Conservation (phyloP, 2,888 invertebrate species). For the Scaptomyza reducta region DNA sequence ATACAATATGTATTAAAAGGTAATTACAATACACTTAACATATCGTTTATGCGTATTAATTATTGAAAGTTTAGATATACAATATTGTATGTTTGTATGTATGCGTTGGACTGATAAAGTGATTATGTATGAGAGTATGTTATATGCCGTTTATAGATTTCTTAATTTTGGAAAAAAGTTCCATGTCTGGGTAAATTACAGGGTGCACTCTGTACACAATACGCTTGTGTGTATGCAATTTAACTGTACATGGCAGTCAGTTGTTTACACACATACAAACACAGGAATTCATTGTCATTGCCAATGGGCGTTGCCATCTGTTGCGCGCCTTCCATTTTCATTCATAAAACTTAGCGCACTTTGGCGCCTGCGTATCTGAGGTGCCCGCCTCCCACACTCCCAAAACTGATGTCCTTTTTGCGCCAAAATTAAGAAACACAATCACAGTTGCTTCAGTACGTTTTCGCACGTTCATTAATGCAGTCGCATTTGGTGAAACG, state of each 20-base stretch:
- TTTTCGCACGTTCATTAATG: constrained; percentile 63
- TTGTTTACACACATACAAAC: neutral
- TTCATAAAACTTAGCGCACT: constrained; percentile 57
- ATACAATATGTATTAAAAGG: no score
- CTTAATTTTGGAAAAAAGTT: no score
- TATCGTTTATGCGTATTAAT: no score
- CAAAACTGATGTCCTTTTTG: constrained; percentile 42
- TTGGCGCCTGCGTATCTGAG: constrained; percentile 59
- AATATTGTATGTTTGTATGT: no score
- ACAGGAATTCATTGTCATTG: constrained; percentile 47
- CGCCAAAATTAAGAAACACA: constrained; percentile 62
- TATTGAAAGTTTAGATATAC: no score
- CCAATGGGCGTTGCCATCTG: constrained; percentile 58
- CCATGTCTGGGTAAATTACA: no score
- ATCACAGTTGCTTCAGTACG: constrained; percentile 71
- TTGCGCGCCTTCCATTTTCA: constrained; percentile 59
- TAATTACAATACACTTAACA: no score
- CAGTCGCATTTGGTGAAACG: constrained; percentile 39
- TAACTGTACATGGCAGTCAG: neutral
- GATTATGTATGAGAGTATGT: no score
- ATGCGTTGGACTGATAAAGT: no score
- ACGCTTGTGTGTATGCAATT: neutral
- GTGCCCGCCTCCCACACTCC: constrained; percentile 2
- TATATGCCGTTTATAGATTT: no score
- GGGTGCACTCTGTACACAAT: neutral